Percentiles rank a stretch among this genome's conserved stretches.
Evolutionary conservation across 2,797 vertebrate species (phyloP).

Genomic region (Lerista edwardsae): DNA sequence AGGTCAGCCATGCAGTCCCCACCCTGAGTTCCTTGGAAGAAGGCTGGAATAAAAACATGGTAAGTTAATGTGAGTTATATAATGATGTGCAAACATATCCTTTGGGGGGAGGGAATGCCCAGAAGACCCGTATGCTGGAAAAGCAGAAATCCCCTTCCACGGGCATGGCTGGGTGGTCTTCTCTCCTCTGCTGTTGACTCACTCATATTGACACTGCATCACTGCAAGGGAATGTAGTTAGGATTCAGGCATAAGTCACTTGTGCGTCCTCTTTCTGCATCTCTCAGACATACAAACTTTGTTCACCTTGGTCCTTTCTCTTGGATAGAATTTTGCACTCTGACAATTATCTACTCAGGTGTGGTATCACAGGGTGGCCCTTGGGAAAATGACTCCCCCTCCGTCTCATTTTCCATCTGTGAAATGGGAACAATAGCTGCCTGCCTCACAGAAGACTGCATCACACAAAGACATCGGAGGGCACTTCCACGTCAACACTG

Average conservation of each 20-base stretch:
- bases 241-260: neutral
- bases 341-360: neutral
- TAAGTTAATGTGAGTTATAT: no score
- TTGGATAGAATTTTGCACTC: neutral
- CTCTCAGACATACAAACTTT: neutral
- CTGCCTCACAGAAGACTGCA: neutral
- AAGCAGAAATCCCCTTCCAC: no score
- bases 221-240: no score
- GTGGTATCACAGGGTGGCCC: neutral
- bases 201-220: no score
- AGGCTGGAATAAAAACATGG: no score
- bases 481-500: neutral
- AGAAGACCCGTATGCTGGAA: no score
- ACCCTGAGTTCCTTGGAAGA: no score
- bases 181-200: no score
- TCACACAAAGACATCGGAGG: neutral
- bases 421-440: neutral
- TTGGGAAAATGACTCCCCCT: neutral
- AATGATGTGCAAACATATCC: no score
- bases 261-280: neutral
- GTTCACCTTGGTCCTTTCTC: neutral
- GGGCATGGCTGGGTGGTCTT: no score
- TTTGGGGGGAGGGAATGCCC: no score
- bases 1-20: no score
- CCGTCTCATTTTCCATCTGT: neutral